phyloP scores from a whole-genome alignment of 2,888 invertebrate species.

The Conchocele bisecta region DNA sequence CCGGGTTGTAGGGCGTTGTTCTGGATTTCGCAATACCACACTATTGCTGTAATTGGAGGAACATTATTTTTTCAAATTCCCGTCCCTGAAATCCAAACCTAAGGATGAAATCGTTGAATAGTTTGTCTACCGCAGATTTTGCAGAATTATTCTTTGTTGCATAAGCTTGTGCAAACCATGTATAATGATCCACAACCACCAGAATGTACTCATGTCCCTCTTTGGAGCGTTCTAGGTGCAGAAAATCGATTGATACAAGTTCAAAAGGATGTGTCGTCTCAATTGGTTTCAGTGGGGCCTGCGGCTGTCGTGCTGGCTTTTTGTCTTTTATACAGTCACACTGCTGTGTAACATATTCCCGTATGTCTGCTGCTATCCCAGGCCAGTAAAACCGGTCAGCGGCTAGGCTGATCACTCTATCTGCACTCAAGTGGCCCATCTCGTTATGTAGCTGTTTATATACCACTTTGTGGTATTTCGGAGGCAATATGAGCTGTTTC shows the following conservation, averaged over 20 bases:
- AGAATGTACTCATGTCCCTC: conserved; percentile 45
- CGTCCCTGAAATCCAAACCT: conserved; percentile 42
- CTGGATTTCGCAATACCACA: conserved; percentile 20
- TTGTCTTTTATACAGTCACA: conserved; percentile 39
- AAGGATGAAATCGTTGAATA: conserved; percentile 38
- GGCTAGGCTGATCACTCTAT: conserved; percentile 31
- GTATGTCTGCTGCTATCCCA: conserved; percentile 35
- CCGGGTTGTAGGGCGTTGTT: conserved; percentile 32
- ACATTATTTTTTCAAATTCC: conserved; percentile 45
- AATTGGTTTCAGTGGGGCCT: conserved; percentile 35
- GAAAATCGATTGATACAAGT: conserved; percentile 44
- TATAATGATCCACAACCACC: conserved; percentile 43
- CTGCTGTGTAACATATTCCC: conserved; percentile 25
- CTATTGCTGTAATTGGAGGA: conserved; percentile 21
- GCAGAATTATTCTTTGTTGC: conserved; percentile 37
- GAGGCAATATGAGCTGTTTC: conserved; percentile 37
- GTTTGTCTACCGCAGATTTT: conserved; percentile 33
- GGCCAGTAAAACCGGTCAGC: conserved; percentile 58
- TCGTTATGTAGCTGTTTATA: conserved; percentile 42
- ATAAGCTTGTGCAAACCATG: conserved; percentile 36
- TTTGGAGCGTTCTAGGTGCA: conserved; percentile 43
- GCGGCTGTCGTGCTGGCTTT: conserved; percentile 3
- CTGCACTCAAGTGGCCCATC: conserved; percentile 50
- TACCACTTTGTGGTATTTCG: conserved; percentile 4
- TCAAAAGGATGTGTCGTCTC: conserved; percentile 39